These are phyloP conservation scores for Gobio occitaniae DNA, from an alignment of 2,797 vertebrate genomes.

Conservation along the genomic window DNA sequence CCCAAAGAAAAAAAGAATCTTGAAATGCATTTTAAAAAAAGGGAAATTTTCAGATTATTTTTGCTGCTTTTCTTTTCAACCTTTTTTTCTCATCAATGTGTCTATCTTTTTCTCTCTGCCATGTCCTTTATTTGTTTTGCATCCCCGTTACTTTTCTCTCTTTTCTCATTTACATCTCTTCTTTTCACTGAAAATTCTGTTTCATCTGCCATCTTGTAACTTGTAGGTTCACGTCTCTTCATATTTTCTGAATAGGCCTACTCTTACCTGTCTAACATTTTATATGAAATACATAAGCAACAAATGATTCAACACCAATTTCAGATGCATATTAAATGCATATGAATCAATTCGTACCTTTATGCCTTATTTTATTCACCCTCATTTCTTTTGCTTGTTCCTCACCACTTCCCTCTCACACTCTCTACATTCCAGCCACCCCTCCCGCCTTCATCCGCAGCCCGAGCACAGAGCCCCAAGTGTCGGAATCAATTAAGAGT, in stretches of 20 bases:
- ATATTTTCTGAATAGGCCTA: neutral
- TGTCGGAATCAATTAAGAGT: conserved; percentile 92
- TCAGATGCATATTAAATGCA: neutral
- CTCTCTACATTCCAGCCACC: conserved; percentile 50
- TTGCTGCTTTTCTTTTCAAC: conserved; percentile 73
- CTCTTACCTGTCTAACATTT: neutral
- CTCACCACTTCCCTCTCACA: conserved; percentile 61
- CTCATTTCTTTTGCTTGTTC: conserved; percentile 59
- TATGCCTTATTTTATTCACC: conserved; percentile 28
- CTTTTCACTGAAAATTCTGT: neutral
- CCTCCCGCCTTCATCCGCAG: conserved; percentile 67
- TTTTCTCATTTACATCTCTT: conserved; percentile 21
- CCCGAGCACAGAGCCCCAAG: conserved; percentile 83
- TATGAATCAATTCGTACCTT: neutral
- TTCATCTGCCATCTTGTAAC: neutral
- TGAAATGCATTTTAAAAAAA: neutral
- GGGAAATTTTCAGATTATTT: conserved; percentile 56
- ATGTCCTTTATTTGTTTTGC: conserved; percentile 65
- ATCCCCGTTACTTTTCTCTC: conserved; percentile 52
- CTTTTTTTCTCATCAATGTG: conserved; percentile 52
- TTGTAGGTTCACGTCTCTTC: neutral
- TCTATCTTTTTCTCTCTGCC: neutral
- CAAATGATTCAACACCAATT: neutral
- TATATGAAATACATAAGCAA: neutral
- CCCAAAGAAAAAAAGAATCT: neutral